These are phyloP conservation scores for Anoplopoma fimbria DNA, from an alignment of 2,113 vertebrate genomes.

Conservation along the genomic window DNA sequence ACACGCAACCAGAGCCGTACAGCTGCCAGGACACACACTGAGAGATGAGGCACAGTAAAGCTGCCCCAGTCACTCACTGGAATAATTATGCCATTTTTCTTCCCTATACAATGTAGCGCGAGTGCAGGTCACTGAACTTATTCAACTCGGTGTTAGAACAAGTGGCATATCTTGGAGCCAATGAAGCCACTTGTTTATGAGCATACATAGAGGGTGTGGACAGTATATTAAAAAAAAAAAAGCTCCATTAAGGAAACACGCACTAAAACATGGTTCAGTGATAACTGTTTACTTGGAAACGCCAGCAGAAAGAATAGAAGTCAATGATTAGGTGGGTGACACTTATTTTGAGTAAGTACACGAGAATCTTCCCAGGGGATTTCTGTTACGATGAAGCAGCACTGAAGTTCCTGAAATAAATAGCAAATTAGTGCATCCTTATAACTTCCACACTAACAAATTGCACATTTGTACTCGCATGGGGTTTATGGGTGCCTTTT, in stretches of 20 bases:
- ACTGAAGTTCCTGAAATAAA: conserved; percentile 59
- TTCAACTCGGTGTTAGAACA: conserved; percentile 57
- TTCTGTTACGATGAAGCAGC: conserved; percentile 53
- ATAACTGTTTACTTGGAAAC: conserved; percentile 36
- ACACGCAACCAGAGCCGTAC: conserved; percentile 74
- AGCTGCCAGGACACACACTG: conserved; percentile 76
- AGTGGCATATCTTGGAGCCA: conserved; percentile 36
- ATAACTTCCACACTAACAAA: not conserved
- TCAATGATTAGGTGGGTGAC: not conserved
- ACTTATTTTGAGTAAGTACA: conserved; percentile 24
- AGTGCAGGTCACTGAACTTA: conserved; percentile 71
- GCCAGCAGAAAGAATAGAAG: not conserved
- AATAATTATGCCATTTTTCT: conserved; percentile 68
- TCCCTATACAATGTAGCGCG: conserved; percentile 51
- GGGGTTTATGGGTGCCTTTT: not conserved
- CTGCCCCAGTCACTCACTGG: conserved; percentile 66
- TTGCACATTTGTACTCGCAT: not conserved
- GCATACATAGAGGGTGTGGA: conserved; percentile 26
- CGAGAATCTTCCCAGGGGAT: conserved; percentile 30
- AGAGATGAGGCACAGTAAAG: conserved; percentile 69
- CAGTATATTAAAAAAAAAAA: conserved; percentile 8
- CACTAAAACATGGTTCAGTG: not conserved
- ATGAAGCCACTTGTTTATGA: conserved; percentile 23
- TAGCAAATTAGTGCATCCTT: not conserved
- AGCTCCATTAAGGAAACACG: conserved; percentile 20